These are phyloP conservation scores for Eilema sororculum DNA, from an alignment of 2,888 invertebrate species.

Conservation along the genomic window DNA sequence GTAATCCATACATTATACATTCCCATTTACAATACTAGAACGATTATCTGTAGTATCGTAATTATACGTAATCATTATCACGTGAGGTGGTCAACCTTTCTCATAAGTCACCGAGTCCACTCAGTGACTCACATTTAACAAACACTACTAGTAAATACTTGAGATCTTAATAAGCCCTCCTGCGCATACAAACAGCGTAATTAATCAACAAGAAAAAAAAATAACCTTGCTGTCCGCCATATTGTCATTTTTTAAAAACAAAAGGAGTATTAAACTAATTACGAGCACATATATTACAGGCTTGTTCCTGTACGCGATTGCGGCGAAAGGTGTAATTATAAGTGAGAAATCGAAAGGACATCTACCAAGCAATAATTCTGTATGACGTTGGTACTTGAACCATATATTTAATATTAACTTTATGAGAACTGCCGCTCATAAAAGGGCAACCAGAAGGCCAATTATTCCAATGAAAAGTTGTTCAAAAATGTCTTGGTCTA, in stretches of 20 bases:
- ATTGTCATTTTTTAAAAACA: constrained; percentile 10
- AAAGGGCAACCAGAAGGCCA: neutral
- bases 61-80: neutral
- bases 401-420: neutral
- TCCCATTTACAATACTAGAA: neutral
- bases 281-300: constrained; percentile 7
- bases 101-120: neutral
- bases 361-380: constrained; percentile 16
- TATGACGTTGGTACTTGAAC: neutral
- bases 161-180: constrained; percentile 21
- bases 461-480: neutral
- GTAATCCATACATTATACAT: too few relatives aligned
- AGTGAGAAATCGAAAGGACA: constrained; percentile 45
- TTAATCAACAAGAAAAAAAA: constrained; percentile 18
- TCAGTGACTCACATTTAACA: neutral
- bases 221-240: constrained; percentile 16
- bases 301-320: constrained; percentile 13
- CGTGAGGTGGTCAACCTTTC: neutral
- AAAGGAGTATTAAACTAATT: constrained; percentile 23
- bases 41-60: too few relatives aligned
- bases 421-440: neutral
- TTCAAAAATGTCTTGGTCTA: neutral
- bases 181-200: constrained; percentile 11
- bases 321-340: constrained; percentile 46
- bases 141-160: constrained; percentile 9